Evolutionary conservation across 2,888 invertebrate genomes (phyloP).

Genomic region (Leptopterna dolabrata): DNA sequence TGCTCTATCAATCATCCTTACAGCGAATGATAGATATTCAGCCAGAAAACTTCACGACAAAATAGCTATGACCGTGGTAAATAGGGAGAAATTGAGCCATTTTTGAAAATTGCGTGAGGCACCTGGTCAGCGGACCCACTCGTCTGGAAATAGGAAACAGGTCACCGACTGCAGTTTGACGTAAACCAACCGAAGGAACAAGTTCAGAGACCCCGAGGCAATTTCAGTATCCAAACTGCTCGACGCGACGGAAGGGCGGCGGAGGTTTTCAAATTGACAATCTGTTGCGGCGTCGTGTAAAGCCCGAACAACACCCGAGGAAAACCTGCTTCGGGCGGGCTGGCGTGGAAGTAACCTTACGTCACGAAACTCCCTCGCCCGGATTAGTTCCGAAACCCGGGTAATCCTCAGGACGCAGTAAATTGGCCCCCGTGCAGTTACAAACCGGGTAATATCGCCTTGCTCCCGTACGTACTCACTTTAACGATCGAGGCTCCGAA

Average conservation of each 20-base stretch:
- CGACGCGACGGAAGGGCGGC: background rate
- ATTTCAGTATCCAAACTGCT: background rate
- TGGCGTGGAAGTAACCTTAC: slow-evolving; percentile 8
- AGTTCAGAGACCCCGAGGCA: no score
- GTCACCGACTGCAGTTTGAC: no score
- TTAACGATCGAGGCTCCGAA: background rate
- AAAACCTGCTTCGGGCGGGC: background rate
- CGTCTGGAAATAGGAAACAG: no score
- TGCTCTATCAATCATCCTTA: no score
- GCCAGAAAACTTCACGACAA: no score
- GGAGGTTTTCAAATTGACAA: background rate
- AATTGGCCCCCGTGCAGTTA: slow-evolving; percentile 33
- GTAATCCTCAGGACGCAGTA: slow-evolving; percentile 34
- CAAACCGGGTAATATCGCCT: slow-evolving; percentile 15
- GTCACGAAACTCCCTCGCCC: slow-evolving; percentile 12
- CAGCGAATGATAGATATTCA: no score
- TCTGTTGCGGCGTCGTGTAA: background rate
- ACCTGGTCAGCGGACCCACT: no score
- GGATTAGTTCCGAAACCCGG: slow-evolving; percentile 44
- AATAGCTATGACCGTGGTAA: no score
- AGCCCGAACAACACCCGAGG: background rate
- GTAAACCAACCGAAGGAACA: no score
- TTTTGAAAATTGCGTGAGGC: no score
- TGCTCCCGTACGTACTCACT: slow-evolving; percentile 4
- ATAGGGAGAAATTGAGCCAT: no score